Evolutionary conservation across 2,113 vertebrate species (phyloP).

Genomic region (Myrmophylax atrothorax): DNA sequence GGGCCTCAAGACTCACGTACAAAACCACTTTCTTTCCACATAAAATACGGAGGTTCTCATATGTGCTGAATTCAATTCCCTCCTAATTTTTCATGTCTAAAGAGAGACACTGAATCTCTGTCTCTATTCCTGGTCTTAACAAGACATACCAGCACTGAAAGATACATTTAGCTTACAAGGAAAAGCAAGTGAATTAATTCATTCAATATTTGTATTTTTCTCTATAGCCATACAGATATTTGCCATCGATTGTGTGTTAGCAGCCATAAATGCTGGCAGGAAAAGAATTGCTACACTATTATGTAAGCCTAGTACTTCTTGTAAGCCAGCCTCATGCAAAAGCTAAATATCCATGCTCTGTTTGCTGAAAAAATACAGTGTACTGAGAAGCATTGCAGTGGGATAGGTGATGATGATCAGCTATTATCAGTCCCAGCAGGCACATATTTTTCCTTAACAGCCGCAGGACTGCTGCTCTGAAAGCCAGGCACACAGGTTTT

Average conservation of each 20-base stretch:
- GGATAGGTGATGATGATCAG: conserved; percentile 74
- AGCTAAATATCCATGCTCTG: conserved; percentile 73
- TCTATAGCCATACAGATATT: background rate
- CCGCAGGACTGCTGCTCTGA: conserved; percentile 43
- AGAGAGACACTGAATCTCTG: conserved; percentile 52
- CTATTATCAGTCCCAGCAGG: conserved; percentile 73
- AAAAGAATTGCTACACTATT: conserved; percentile 56
- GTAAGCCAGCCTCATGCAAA: conserved; percentile 68
- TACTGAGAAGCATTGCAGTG: conserved; percentile 66
- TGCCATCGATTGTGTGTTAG: background rate
- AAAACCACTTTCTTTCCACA: conserved; percentile 52
- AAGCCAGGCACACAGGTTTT: conserved; percentile 61
- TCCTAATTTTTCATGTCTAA: conserved; percentile 61
- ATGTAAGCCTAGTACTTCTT: conserved; percentile 56
- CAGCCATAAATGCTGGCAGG: conserved; percentile 36
- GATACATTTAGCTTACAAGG: conserved; percentile 50
- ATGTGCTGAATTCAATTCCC: conserved; percentile 57
- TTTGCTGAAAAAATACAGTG: conserved; percentile 71
- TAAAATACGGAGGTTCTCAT: conserved; percentile 66
- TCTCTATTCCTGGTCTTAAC: conserved; percentile 47
- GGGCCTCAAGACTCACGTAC: conserved; percentile 34
- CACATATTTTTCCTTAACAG: conserved; percentile 68
- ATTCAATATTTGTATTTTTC: conserved; percentile 36
- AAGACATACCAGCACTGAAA: background rate
- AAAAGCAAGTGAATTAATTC: conserved; percentile 27